These are phyloP conservation scores for Campaea margaritaria DNA, from an alignment of 2,888 invertebrate genomes.

Conservation along the genomic window DNA sequence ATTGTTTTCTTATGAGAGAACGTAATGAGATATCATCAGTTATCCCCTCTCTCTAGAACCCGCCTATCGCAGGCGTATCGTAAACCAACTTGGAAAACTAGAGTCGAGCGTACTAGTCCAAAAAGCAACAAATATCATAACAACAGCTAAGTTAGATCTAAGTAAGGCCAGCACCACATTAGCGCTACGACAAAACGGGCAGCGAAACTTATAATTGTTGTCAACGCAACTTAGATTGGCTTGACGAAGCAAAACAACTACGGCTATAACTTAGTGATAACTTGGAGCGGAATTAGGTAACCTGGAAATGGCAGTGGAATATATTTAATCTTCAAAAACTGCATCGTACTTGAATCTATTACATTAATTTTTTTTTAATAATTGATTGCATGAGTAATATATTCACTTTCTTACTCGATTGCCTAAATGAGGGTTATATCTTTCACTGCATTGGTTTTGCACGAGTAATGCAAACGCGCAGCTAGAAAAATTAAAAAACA, in stretches of 20 bases:
- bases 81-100: no score
- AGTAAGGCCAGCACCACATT: constrained; percentile 51
- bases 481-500: no score
- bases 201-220: constrained; percentile 66
- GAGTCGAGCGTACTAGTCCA: neutral
- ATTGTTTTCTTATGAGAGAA: neutral
- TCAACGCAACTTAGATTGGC: constrained; percentile 70
- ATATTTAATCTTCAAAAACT: neutral
- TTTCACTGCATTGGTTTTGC: no score
- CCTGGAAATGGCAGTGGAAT: constrained; percentile 24
- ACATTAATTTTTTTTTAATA: no score
- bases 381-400: no score
- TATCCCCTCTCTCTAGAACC: no score
- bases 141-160: constrained; percentile 44
- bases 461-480: no score
- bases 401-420: no score
- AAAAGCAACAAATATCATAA: constrained; percentile 22
- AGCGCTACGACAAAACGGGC: constrained; percentile 51
- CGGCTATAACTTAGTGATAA: constrained; percentile 58
- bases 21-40: neutral
- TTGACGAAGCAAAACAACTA: constrained; percentile 61
- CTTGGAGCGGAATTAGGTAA: constrained; percentile 43
- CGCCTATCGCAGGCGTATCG: no score
- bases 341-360: neutral
- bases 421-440: no score